Base-by-base conservation (phyloP, 2,888 invertebrate genomes). In the Clunio marinus region DNA sequence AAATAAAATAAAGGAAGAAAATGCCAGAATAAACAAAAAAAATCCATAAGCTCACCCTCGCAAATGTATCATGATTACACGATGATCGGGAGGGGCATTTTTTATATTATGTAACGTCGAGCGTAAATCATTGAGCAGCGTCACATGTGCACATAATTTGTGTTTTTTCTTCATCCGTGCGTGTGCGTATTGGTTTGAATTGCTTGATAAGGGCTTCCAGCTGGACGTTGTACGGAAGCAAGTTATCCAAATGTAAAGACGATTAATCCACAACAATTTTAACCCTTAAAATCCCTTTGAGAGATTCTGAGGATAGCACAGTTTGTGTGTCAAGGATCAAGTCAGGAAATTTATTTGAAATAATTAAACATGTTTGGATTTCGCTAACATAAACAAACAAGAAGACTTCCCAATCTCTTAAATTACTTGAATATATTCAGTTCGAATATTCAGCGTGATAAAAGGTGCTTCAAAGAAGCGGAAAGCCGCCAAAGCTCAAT, bases 111-210 rank as follows among this genome's bases (percentile, higher is more conserved):
- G 37, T 37, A 60, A 41, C 24, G 20, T 60, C 60, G 37, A 63
- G 63, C 63, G 45, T 63, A 63, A 63, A 63, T 63, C 63, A 63
- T 63, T 28, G 17, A 22, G 25, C 24, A 8, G 59, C 63, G 63
- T 63, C 63, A 63, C 63, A 63, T 63, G 60, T 60, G 60, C 60
- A 60, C 32, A n/a, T 17, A 57, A 32, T 28, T 58, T 58, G 27
- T 32, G 15, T 32, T 27, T 58, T n/a, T n/a, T n/a, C n/a, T n/a
- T n/a, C n/a, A n/a, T n/a, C n/a, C n/a, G 32, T 58, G 17, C 20
- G 17, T 51, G 51, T 51, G 51, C 51, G 51, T 51, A 8, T 17
- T 10, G 45, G 22, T 32, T 32, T 32, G 10, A 10, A 7, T 32
- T 32, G 32, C 5, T 7, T 32, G 32, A 32, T 32, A 10, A 32